Conservation (phyloP, 2,888 invertebrate genomes). For the Pogonocherus hispidulus region DNA sequence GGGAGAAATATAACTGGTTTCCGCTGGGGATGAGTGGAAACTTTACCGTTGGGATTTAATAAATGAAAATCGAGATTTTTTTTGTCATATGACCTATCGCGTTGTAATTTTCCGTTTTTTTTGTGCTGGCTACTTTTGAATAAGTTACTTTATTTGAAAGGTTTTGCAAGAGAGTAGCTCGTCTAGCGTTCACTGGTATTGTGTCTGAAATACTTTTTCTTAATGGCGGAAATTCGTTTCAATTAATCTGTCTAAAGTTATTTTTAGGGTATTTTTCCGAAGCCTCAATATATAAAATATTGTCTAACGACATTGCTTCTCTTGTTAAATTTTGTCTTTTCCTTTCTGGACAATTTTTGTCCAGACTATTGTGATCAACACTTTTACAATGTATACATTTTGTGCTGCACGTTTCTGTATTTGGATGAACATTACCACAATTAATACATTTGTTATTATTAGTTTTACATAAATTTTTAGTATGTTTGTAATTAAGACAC, state of each 20-base stretch:
- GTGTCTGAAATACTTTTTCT: too few species aligned
- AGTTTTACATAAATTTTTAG: conserved; percentile 12
- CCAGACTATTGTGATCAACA: neutral
- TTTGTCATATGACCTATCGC: neutral
- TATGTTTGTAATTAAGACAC: conserved; percentile 8
- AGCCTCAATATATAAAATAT: conserved; percentile 11
- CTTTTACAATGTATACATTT: conserved; percentile 17
- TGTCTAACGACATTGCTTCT: conserved; percentile 14
- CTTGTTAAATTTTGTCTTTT: conserved; percentile 7
- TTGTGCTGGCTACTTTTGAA: neutral
- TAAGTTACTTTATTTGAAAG: neutral
- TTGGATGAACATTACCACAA: neutral
- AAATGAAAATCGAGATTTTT: neutral
- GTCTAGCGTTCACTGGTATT: neutral
- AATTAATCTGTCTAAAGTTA: neutral
- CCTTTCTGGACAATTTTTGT: conserved; percentile 13
- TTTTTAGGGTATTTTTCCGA: conserved; percentile 15
- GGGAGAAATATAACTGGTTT: too few species aligned
- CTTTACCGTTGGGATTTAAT: neutral
- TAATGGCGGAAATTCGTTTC: neutral
- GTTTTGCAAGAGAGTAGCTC: too few species aligned
- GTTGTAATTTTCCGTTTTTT: neutral
- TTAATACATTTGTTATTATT: conserved; percentile 4
- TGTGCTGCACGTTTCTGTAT: conserved; percentile 4
- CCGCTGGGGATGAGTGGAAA: too few species aligned